Evolutionary conservation across 1,140 invertebrate genomes (phyloP), one percentile per base, ranked within the genome.

Genomic region (Adoxophyes honmai): DNA sequence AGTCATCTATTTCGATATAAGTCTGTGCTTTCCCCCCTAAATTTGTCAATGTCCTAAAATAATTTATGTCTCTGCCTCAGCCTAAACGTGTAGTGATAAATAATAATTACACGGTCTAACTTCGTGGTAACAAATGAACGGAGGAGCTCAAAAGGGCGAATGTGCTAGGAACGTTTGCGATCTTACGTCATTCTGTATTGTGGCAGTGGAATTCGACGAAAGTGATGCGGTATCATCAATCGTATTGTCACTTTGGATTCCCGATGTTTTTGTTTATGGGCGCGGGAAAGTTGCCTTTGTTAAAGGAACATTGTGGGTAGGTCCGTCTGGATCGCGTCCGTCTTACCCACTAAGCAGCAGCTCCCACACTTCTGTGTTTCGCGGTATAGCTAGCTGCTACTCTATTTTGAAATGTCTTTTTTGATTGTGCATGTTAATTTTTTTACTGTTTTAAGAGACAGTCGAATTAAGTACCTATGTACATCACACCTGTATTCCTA

Each of bases 171-270:
- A n/a, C 4, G 18, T 44, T 6, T 18, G 18, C 18, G 39, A 9
- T n/a, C 9, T 44, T 21, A 0, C 8, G 16, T 14, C 39, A n/a
- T 44, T 44, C 18, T 21, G 15, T 44, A 18, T 6, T 28, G 21
- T 3, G 9, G 16, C 2, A 10, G 1, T 44, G 18, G 9, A 5
- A 0, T 21, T 42, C 5, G 39, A 44, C 10, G 39, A 28, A 28
- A 21, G 39, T 21, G 39, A 44, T 44, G 39, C 18, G 39, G 1
- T 10, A 44, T 28, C 39, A 44, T 44, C 18, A 44, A 44, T 44
- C 39, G 39, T 21, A n/a, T 14, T 44, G 15, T 44, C 39, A 44
- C 39, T 44, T 44, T 16, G 39, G 39, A 44, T 44, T 44, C 39
- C 18, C 39, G n/a, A n/a, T 44, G 39, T 18, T 44, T 44, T 44